Evolutionary conservation across 2,888 invertebrate genomes (phyloP).

Genomic region (Drosophila phalerata): DNA sequence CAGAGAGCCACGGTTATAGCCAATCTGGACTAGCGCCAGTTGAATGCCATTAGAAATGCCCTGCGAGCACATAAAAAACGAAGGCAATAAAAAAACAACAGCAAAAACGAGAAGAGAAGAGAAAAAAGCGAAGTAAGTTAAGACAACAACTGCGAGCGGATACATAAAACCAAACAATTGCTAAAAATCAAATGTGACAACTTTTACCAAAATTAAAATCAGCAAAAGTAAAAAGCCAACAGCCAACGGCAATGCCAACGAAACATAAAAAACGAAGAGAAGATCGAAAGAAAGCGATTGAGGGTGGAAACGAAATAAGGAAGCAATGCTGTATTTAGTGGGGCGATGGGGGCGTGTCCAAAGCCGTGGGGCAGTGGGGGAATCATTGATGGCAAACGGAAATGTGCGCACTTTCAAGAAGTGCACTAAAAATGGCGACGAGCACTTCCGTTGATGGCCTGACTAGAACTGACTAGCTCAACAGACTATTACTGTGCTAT

Average conservation of each 20-base stretch:
- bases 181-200: constrained; percentile 80
- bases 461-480: constrained; percentile 43
- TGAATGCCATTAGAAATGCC: constrained; percentile 54
- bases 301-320: constrained; percentile 6
- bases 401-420: constrained; percentile 81
- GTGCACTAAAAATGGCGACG: constrained; percentile 81
- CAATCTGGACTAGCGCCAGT: constrained; percentile 46
- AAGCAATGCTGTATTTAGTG: constrained; percentile 4
- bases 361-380: constrained; percentile 50
- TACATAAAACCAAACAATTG: constrained; percentile 80
- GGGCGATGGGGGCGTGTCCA: constrained; percentile 32
- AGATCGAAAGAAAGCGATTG: constrained; percentile 2
- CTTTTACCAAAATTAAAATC: constrained; percentile 81
- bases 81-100: constrained; percentile 56
- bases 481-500: constrained; percentile 25
- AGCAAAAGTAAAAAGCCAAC: constrained; percentile 62
- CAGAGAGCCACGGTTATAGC: constrained; percentile 43
- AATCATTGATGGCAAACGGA: constrained; percentile 82
- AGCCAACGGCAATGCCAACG: constrained; percentile 27
- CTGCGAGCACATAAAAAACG: constrained; percentile 46
- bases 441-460: constrained; percentile 77
- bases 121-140: constrained; percentile 57
- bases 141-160: constrained; percentile 55
- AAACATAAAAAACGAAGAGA: constrained; percentile 41
- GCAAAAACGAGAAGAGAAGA: not conserved